A percentile compares a stretch with the other conserved stretches of the same genome.
These are phyloP conservation scores for Drosophila prostipennis DNA, from an alignment of 2,888 invertebrate species.

Conservation along the genomic window DNA sequence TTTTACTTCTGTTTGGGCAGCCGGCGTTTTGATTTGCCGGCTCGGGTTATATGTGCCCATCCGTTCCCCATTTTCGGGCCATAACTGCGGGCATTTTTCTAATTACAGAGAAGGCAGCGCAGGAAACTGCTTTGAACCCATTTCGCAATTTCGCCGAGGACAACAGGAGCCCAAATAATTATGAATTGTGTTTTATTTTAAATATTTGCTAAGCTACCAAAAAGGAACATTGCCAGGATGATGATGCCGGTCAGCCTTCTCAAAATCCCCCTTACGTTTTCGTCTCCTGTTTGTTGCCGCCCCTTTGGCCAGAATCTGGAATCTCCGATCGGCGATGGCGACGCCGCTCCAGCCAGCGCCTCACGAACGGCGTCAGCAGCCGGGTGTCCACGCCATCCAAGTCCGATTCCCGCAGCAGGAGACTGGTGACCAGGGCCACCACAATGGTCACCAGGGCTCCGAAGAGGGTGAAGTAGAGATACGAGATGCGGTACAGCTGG, in stretches of 20 bases:
- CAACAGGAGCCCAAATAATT: conserved; percentile 46
- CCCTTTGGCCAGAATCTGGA: conserved; percentile 39
- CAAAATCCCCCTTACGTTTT: conserved; percentile 47
- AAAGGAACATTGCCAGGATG: conserved; percentile 58
- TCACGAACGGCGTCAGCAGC: conserved; percentile 89
- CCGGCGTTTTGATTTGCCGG: conserved; percentile 58
- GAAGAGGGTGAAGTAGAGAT: conserved; percentile 90
- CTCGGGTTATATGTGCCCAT: conserved; percentile 6
- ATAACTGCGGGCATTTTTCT: conserved; percentile 71
- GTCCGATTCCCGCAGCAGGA: conserved; percentile 85
- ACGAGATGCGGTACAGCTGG: conserved; percentile 89
- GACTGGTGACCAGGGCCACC: conserved; percentile 85
- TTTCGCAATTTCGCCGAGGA: conserved; percentile 28
- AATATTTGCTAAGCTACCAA: conserved; percentile 66
- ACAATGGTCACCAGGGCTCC: conserved; percentile 86
- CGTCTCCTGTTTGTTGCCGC: conserved; percentile 57
- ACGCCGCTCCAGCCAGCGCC: conserved; percentile 85
- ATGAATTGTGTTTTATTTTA: conserved; percentile 68
- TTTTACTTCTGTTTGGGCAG: conserved; percentile 22
- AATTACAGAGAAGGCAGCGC: conserved; percentile 56
- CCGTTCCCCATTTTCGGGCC: conserved; percentile 11
- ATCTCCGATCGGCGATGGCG: conserved; percentile 44
- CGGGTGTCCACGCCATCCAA: conserved; percentile 86
- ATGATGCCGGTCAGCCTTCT: conserved; percentile 4
- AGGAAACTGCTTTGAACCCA: conserved; percentile 64